Conservation (phyloP, 1,140 invertebrate genomes). For the Maconellicoccus hirsutus region DNA sequence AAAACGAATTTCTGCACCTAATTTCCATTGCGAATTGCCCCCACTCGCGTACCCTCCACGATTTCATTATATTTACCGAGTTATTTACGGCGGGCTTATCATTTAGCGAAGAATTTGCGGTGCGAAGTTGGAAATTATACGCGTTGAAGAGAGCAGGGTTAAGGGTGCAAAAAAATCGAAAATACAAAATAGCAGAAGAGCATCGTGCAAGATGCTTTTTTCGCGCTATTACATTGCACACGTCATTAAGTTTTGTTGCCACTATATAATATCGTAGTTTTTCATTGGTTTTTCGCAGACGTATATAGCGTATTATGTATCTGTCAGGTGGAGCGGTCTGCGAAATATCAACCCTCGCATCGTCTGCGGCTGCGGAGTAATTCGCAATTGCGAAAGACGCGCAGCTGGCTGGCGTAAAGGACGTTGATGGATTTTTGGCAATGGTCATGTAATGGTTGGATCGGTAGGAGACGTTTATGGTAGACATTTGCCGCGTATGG, state of each 20-base stretch:
- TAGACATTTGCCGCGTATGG: too few relatives aligned
- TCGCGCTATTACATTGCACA: constrained; percentile 17
- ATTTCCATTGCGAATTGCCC: not conserved
- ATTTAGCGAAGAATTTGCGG: too few relatives aligned
- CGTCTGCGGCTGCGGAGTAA: too few relatives aligned
- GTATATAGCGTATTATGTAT: not conserved
- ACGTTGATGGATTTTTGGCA: too few relatives aligned
- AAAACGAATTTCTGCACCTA: constrained; percentile 3
- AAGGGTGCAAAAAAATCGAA: not conserved
- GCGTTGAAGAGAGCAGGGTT: too few relatives aligned
- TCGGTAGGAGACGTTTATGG: too few relatives aligned
- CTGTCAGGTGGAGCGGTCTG: not conserved
- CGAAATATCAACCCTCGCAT: not conserved
- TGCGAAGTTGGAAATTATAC: too few relatives aligned
- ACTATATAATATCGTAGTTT: constrained; percentile 3
- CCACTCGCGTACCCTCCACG: not conserved
- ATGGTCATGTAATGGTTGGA: too few relatives aligned
- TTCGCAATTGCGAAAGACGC: too few relatives aligned
- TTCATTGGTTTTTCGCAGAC: constrained; percentile 1
- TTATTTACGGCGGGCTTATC: constrained; percentile 2
- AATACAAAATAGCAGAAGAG: not conserved
- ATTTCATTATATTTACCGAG: not conserved
- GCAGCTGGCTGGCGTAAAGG: too few relatives aligned
- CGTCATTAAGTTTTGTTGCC: constrained; percentile 20
- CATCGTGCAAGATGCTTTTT: not conserved